Evolutionary conservation across 2,113 vertebrate genomes (phyloP), one percentile per base, ranked within the genome.

Genomic region (Fulmarus glacialis): DNA sequence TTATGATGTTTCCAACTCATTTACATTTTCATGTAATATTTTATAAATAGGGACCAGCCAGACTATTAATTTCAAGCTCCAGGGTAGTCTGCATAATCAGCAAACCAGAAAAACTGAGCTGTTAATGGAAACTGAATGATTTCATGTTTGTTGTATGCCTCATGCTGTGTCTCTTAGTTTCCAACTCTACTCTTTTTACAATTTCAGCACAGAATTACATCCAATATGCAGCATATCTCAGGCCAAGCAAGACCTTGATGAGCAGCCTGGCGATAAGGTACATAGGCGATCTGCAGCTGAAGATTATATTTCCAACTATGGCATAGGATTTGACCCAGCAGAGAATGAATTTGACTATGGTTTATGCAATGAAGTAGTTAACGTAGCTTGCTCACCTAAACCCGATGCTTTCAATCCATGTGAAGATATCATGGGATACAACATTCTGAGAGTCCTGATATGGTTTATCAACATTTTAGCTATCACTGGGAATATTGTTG

Each of bases 361-460:
- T 29, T 72, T 99, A 95, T 99, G 99, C 95, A 96, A 96, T 80
- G 98, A 98, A 93, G 88, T 96, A 19, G 97, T 98, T 62, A 97
- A 98, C 6, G 97, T 99, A 78, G 97, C 63, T 90, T 99, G 99
- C 94, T 99, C 96, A 67, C 99, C 99, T 16, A 97, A 96, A 68
- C 98, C 98, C 1, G 99, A 99, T 56, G 99, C 97, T 16, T 99
- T 99, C 78, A 99, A 99, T 95, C 99, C 99, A 10, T 99, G 99
- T 70, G 99, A 99, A 98, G 99, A 99, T 94, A 99, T 99, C 92
- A 99, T 99, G 99, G 98, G 98, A 16, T 81, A 98, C 70, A 96
- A 97, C 47, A 83, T 98, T 72, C 98, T 99, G 59, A 97, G 99
- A 42, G 97, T 99, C 86, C 97, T 99, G 50, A 99, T 99, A 97